These are phyloP conservation scores for Anneissia japonica DNA, from an alignment of 35 echinoderm and acorn worm genomes.

Conservation along the genomic window DNA sequence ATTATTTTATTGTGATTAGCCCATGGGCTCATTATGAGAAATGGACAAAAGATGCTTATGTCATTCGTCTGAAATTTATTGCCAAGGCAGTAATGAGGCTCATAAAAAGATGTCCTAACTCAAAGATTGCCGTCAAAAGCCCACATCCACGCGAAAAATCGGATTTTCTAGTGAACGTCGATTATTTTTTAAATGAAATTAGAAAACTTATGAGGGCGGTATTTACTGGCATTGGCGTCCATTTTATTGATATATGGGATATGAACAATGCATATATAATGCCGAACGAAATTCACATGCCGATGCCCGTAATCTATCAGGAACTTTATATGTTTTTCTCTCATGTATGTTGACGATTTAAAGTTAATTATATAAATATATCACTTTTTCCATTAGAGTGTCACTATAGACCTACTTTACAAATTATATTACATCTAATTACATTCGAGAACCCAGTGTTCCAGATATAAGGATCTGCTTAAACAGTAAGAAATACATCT, in stretches of 20 bases:
- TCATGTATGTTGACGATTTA: constrained; percentile 14
- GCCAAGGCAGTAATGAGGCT: constrained; percentile 1
- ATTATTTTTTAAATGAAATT: constrained; percentile 45
- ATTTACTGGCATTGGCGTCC: constrained; percentile 33
- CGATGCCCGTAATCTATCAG: constrained; percentile 26
- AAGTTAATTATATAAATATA: not conserved
- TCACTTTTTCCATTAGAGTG: no score
- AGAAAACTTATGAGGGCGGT: constrained; percentile 15
- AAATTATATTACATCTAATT: no score
- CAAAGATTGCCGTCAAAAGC: constrained; percentile 38
- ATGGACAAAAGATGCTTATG: constrained; percentile 34
- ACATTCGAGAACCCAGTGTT: no score
- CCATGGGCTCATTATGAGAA: constrained; percentile 47
- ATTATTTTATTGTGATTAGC: constrained; percentile 38
- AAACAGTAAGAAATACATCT: no score
- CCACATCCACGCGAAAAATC: constrained; percentile 18
- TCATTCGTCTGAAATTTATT: constrained; percentile 26
- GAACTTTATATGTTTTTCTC: constrained; percentile 41
- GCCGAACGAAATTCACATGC: constrained; percentile 60
- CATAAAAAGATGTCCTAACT: constrained; percentile 35
- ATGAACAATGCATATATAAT: constrained; percentile 38
- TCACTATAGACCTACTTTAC: no score
- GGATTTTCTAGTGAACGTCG: constrained; percentile 9
- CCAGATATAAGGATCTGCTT: no score
- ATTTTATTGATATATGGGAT: constrained; percentile 53